These are phyloP conservation scores for Stenopsyche tienmushanensis DNA, from an alignment of 1,140 invertebrate species.

Conservation along the genomic window DNA sequence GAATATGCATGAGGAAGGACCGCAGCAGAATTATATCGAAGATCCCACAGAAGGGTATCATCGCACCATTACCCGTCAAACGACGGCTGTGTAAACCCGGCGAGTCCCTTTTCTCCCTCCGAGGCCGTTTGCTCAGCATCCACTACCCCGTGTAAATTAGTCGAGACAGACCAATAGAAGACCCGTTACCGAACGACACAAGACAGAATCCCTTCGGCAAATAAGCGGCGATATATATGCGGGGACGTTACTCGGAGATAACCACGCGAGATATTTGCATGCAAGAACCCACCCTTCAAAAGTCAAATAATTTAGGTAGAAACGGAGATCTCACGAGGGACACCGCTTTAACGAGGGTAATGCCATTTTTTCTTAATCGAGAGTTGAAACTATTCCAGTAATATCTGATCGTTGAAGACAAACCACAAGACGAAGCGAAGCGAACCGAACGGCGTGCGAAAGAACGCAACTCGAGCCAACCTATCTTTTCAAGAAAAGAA, in stretches of 20 bases:
- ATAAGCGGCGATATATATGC: constrained; percentile 5
- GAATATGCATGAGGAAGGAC: too few species aligned
- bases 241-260: not conserved
- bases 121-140: constrained; percentile 2
- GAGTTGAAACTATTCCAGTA: too few species aligned
- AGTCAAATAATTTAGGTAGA: not conserved
- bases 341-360: not conserved
- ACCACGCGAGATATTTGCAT: constrained; percentile 8
- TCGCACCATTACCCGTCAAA: constrained; percentile 25
- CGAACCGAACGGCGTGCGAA: too few species aligned
- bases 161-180: constrained; percentile 13
- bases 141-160: constrained; percentile 10
- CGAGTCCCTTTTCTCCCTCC: not conserved
- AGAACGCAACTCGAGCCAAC: too few species aligned
- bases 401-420: too few species aligned
- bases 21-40: not conserved
- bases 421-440: too few species aligned
- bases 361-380: too few species aligned
- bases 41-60: constrained; percentile 21
- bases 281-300: not conserved
- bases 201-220: constrained; percentile 10
- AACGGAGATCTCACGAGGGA: too few species aligned
- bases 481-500: too few species aligned
- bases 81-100: constrained; percentile 9
- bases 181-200: constrained; percentile 1